Evolutionary conservation across 2,888 invertebrate genomes (phyloP).

Genomic region (Xanthorhoe spadicearia): DNA sequence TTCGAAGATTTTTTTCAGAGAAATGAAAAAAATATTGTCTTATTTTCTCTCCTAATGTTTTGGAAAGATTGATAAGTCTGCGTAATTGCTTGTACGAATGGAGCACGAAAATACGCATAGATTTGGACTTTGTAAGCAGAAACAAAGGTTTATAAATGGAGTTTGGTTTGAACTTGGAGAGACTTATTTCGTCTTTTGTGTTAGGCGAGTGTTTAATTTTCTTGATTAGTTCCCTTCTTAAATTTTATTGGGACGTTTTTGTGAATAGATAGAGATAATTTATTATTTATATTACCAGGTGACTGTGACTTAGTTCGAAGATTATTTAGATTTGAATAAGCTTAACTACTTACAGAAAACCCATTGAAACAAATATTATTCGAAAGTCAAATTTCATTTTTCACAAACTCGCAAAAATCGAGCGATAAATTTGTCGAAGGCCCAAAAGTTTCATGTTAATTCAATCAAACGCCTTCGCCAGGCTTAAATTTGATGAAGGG

Average conservation of each 20-base stretch:
- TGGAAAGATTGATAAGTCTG: constrained; percentile 66
- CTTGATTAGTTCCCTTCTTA: too few species aligned
- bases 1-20: constrained; percentile 44
- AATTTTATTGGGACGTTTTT: too few species aligned
- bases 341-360: too few species aligned
- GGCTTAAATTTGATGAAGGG: constrained; percentile 78
- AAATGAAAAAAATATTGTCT: constrained; percentile 45
- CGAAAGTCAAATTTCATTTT: constrained; percentile 62
- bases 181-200: not conserved
- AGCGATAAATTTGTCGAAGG: constrained; percentile 76
- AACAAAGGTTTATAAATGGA: constrained; percentile 30
- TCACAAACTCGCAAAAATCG: constrained; percentile 66
- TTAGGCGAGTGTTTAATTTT: not conserved
- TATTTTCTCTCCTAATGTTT: constrained; percentile 53
- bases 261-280: too few species aligned
- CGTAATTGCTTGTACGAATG: constrained; percentile 57
- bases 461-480: constrained; percentile 72
- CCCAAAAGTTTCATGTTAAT: constrained; percentile 79
- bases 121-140: constrained; percentile 14
- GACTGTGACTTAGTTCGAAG: not conserved
- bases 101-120: constrained; percentile 38
- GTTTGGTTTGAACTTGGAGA: too few species aligned
- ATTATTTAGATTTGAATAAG: too few species aligned
- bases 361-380: constrained; percentile 62
- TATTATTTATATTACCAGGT: too few species aligned